Conservation (phyloP, 1,140 invertebrate species). For the Drosophila obscura region DNA sequence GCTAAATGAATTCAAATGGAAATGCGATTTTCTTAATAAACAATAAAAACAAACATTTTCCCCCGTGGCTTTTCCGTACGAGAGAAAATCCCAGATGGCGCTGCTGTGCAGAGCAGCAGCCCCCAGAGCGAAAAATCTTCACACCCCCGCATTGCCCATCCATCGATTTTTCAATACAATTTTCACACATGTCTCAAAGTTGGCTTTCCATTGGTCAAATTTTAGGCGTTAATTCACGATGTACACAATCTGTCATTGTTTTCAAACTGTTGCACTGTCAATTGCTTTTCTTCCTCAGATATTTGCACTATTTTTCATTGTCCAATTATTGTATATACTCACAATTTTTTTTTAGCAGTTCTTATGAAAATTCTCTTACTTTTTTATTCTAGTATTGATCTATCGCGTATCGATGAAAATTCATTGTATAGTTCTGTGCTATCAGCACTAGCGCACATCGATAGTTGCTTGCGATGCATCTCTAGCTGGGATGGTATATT, state of each 20-base stretch:
- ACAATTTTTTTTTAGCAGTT: conserved; percentile 72
- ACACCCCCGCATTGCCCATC: conserved; percentile 48
- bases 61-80: neutral
- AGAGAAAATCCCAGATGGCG: conserved; percentile 59
- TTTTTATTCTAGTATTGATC: conserved; percentile 30
- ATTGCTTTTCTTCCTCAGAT: conserved; percentile 7
- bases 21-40: conserved; percentile 52
- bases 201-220: conserved; percentile 11
- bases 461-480: neutral
- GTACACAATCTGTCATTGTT: conserved; percentile 13
- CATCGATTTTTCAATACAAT: conserved; percentile 71
- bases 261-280: neutral
- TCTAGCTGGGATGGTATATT: too few relatives aligned
- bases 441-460: neutral
- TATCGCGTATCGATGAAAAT: conserved; percentile 32
- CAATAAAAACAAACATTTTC: conserved; percentile 65
- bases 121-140: conserved; percentile 66
- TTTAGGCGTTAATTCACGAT: neutral
- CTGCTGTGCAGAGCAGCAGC: conserved; percentile 42
- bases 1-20: conserved; percentile 19
- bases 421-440: neutral
- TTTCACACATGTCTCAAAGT: conserved; percentile 51
- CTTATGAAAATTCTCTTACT: conserved; percentile 70
- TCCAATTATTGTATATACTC: conserved; percentile 65
- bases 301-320: conserved; percentile 27